Percentiles rank a stretch among this genome's conserved stretches.
Evolutionary conservation across 2,797 vertebrate species (phyloP).

Genomic region (Semaprochilodus insignis): DNA sequence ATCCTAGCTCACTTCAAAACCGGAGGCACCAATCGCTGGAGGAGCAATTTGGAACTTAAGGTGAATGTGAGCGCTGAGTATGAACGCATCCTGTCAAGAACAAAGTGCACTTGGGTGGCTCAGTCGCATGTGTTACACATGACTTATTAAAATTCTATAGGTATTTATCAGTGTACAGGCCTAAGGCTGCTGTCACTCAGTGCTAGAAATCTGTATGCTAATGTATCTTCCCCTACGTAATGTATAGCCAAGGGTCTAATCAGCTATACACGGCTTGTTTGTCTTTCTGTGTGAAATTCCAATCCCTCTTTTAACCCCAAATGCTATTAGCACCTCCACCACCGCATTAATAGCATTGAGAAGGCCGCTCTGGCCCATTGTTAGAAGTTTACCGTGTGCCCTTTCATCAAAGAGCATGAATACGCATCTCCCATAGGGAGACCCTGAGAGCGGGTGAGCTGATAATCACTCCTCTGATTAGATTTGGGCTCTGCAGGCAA

Average conservation of each 20-base stretch:
- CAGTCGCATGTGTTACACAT: background rate
- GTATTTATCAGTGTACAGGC: background rate
- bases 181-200: constrained; percentile 1
- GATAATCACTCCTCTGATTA: constrained; percentile 57
- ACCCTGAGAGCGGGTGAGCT: constrained; percentile 26
- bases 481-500: constrained; percentile 51
- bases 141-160: background rate
- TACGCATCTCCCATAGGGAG: constrained; percentile 48
- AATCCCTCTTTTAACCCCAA: constrained; percentile 42
- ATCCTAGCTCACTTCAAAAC: background rate
- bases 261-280: constrained; percentile 22
- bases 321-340: constrained; percentile 53
- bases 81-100: background rate
- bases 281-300: constrained; percentile 49
- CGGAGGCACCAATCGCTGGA: background rate
- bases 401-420: constrained; percentile 56
- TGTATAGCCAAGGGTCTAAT: constrained; percentile 17
- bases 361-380: constrained; percentile 36
- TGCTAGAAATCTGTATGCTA: constrained; percentile 19
- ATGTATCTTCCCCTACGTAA: constrained; percentile 32
- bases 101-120: background rate
- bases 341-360: constrained; percentile 36
- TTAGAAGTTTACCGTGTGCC: constrained; percentile 45
- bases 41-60: background rate
- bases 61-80: background rate